Conservation (phyloP, 2,113 vertebrate genomes). For the Chaetodon trifascialis region DNA sequence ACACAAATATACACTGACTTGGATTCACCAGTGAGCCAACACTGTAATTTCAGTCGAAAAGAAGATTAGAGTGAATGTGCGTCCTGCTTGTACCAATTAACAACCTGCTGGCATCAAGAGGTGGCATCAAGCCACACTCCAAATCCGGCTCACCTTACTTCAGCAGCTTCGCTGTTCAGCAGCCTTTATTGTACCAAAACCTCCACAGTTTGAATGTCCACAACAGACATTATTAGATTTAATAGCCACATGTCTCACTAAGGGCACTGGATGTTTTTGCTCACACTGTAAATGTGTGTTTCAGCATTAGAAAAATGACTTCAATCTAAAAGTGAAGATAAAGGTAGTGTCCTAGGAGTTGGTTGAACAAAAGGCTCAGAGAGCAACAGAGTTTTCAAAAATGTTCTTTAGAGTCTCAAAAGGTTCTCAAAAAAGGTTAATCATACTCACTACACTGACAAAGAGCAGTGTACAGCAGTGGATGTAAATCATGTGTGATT, state of each 20-base stretch:
- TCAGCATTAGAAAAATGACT: not conserved
- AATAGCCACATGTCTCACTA: too few species aligned
- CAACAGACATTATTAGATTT: not conserved
- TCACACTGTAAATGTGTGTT: not conserved
- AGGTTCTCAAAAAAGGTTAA: not conserved
- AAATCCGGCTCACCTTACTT: constrained; percentile 8
- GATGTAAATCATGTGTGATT: not conserved
- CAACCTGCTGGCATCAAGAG: constrained; percentile 21
- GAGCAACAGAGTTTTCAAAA: not conserved
- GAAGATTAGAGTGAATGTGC: constrained; percentile 46
- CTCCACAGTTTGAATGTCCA: not conserved
- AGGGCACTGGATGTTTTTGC: not conserved
- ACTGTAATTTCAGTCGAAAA: constrained; percentile 20
- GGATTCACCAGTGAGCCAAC: constrained; percentile 5
- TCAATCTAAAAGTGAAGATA: not conserved
- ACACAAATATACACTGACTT: constrained; percentile 27
- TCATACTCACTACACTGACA: not conserved
- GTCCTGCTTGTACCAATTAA: constrained; percentile 25
- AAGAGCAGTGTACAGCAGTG: not conserved
- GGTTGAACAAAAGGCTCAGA: not conserved
- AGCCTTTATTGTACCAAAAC: not conserved
- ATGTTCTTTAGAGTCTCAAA: not conserved
- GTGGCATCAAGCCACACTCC: not conserved
- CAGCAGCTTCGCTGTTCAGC: not conserved
- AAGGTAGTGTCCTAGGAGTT: not conserved